Percentiles rank a stretch among this genome's conserved stretches.
phyloP scores from a whole-genome alignment of 2,113 vertebrate species.

The Tetraodon nigroviridis region DNA sequence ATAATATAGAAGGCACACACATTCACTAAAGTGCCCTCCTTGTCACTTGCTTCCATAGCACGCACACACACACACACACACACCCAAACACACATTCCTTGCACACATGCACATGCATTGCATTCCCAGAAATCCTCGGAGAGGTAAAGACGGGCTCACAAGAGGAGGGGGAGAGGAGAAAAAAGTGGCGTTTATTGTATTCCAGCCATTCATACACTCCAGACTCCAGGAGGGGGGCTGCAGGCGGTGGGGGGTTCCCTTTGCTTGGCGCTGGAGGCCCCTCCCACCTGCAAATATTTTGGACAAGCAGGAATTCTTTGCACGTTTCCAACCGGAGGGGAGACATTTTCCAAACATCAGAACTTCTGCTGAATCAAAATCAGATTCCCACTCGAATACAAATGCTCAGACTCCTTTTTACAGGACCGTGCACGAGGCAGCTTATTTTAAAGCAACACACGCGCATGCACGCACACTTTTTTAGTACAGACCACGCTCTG shows the following conservation, averaged over 20 bases:
- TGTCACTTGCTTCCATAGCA: constrained; percentile 23
- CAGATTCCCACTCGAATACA: constrained; percentile 21
- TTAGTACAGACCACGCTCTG: constrained; percentile 54
- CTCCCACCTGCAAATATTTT: constrained; percentile 74
- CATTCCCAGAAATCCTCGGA: constrained; percentile 68
- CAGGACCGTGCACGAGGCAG: constrained; percentile 25
- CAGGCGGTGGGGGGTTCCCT: constrained; percentile 76
- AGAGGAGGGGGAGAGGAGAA: constrained; percentile 41
- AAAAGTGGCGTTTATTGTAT: constrained; percentile 91
- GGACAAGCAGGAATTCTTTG: constrained; percentile 74
- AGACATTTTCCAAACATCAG: constrained; percentile 37
- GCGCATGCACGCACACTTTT: constrained; percentile 22
- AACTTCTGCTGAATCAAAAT: constrained; percentile 9
- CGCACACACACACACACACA: constrained; percentile 29
- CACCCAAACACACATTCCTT: constrained; percentile 16
- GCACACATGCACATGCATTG: constrained; percentile 33
- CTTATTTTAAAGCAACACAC: constrained; percentile 49
- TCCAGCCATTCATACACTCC: constrained; percentile 89
- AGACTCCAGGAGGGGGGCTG: constrained; percentile 75
- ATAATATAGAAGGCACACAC: constrained; percentile 24
- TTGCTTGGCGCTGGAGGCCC: constrained; percentile 70
- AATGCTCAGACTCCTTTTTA: constrained; percentile 23
- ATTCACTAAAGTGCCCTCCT: constrained; percentile 34
- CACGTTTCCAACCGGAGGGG: constrained; percentile 60
- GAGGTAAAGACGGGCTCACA: constrained; percentile 53